Evolutionary conservation across 2,888 invertebrate species (phyloP).

Genomic region (Sphinx pinastri): DNA sequence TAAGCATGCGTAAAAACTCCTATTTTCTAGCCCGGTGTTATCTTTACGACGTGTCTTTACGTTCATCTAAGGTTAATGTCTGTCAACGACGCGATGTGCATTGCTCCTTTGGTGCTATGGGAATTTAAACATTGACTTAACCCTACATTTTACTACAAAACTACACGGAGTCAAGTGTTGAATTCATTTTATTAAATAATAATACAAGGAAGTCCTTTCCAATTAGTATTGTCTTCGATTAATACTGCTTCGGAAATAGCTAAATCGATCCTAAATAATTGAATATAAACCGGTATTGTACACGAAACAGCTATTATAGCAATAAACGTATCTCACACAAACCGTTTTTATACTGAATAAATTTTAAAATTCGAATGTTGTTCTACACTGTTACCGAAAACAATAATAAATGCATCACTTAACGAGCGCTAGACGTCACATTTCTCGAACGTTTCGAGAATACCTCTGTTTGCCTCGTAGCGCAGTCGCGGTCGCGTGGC

Average conservation of each 20-base stretch:
- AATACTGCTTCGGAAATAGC: background rate
- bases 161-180: too few species aligned
- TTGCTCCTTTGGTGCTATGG: background rate
- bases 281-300: background rate
- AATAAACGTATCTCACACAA: background rate
- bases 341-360: background rate
- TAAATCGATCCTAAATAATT: background rate
- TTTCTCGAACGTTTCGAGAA: constrained; percentile 36
- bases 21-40: constrained; percentile 12
- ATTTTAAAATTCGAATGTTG: background rate
- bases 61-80: constrained; percentile 22
- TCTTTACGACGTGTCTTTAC: constrained; percentile 21
- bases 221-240: background rate
- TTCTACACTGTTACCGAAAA: background rate
- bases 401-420: constrained; percentile 9
- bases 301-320: background rate
- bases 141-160: background rate
- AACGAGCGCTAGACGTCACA: constrained; percentile 8
- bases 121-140: background rate
- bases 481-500: constrained; percentile 36
- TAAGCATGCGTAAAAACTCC: constrained; percentile 2
- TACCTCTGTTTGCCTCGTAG: constrained; percentile 35
- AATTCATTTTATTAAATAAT: too few species aligned
- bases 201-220: too few species aligned
- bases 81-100: background rate